phyloP scores from a whole-genome alignment of 2,888 invertebrate species.

The Hypolimnas misippus region DNA sequence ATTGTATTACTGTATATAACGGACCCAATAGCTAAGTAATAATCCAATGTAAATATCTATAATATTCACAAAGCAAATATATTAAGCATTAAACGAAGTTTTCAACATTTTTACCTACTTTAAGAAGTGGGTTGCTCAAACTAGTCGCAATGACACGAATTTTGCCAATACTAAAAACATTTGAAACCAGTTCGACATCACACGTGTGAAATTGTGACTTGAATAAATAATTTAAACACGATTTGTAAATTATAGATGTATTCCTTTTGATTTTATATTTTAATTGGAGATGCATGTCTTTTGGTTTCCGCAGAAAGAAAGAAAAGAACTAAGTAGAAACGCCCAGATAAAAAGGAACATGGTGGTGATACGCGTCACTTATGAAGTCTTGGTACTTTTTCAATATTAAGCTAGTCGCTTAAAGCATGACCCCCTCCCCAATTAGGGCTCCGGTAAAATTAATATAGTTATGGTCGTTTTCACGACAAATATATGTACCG shows the following conservation, averaged over 20 bases:
- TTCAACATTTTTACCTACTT: constrained; percentile 37
- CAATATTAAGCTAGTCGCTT: too few relatives aligned
- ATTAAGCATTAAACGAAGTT: constrained; percentile 24
- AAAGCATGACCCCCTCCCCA: too few relatives aligned
- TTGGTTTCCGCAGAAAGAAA: neutral
- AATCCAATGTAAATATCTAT: constrained; percentile 26
- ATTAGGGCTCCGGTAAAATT: too few relatives aligned
- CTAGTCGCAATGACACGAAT: constrained; percentile 72
- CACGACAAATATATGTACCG: too few relatives aligned
- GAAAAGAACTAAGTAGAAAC: too few relatives aligned
- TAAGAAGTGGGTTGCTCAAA: constrained; percentile 68
- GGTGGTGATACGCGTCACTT: too few relatives aligned
- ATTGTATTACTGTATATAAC: constrained; percentile 7
- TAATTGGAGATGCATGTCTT: neutral
- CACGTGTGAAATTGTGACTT: constrained; percentile 71
- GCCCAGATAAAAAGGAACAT: too few relatives aligned
- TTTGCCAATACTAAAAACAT: constrained; percentile 69
- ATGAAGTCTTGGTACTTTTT: too few relatives aligned
- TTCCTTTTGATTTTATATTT: neutral
- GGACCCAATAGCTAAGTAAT: constrained; percentile 14
- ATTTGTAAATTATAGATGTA: constrained; percentile 27
- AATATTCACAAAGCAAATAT: constrained; percentile 28
- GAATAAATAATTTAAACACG: constrained; percentile 54
- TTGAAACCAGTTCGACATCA: constrained; percentile 66
- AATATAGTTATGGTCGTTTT: too few relatives aligned